Conservation (phyloP, 2,888 invertebrate species). For the Zootermopsis nevadensis region DNA sequence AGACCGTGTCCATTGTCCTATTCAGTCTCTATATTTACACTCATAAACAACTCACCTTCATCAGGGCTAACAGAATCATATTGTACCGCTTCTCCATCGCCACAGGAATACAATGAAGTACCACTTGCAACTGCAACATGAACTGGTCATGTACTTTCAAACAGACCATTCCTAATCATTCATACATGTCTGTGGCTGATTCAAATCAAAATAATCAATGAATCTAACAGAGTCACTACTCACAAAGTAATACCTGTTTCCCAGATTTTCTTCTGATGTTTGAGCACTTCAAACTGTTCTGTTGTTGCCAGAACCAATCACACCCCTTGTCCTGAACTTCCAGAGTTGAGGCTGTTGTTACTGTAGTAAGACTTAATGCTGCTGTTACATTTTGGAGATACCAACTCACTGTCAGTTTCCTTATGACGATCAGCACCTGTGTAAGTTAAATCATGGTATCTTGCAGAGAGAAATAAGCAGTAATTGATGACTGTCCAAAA, state of each 20-base stretch:
- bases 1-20: background rate
- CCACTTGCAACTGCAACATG: constrained; percentile 46
- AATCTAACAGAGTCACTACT: constrained; percentile 12
- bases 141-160: too few species aligned
- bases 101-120: constrained; percentile 71
- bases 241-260: constrained; percentile 82
- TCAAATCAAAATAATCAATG: too few species aligned
- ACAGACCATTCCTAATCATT: too few species aligned
- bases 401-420: constrained; percentile 47
- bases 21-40: too few species aligned
- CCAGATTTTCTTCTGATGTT: constrained; percentile 99
- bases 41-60: constrained; percentile 62
- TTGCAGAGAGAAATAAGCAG: background rate
- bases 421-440: constrained; percentile 50
- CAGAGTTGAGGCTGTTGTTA: constrained; percentile 82
- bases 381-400: constrained; percentile 39
- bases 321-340: constrained; percentile 69
- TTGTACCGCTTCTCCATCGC: constrained; percentile 69
- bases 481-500: too few species aligned
- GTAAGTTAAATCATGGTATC: background rate
- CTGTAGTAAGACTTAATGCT: constrained; percentile 63
- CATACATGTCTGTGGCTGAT: too few species aligned
- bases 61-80: constrained; percentile 61
- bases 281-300: constrained; percentile 96
- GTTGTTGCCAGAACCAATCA: constrained; percentile 64